Evolutionary conservation across 2,797 vertebrate genomes (phyloP).

Genomic region (Eulemur albifrons): DNA sequence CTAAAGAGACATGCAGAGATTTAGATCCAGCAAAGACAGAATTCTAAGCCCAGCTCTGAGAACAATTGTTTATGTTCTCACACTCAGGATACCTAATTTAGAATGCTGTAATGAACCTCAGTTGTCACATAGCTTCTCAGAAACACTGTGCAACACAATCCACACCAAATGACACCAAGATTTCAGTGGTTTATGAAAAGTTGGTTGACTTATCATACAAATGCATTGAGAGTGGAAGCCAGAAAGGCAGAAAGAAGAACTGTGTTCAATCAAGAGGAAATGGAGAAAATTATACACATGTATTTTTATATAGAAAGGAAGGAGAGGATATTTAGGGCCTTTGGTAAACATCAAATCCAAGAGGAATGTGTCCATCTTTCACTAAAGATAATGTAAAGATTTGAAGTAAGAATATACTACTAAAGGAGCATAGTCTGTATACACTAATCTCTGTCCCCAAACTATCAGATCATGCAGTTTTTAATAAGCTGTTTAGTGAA

Average conservation of each 20-base stretch:
- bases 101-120: neutral
- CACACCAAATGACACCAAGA: slow-evolving; percentile 27
- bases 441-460: neutral
- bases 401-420: neutral
- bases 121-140: neutral
- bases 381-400: neutral
- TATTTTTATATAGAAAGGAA: slow-evolving; percentile 23
- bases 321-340: slow-evolving; percentile 4
- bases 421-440: neutral
- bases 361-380: neutral
- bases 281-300: neutral
- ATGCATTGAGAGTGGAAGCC: neutral
- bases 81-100: slow-evolving; percentile 25
- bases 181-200: slow-evolving; percentile 31
- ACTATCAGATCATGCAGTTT: neutral
- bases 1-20: neutral
- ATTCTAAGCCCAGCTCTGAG: neutral
- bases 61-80: slow-evolving; percentile 39
- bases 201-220: slow-evolving; percentile 32
- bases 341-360: slow-evolving; percentile 7
- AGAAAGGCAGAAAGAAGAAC: slow-evolving; percentile 46
- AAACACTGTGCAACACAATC: neutral
- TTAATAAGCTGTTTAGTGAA: neutral
- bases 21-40: neutral
- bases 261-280: slow-evolving; percentile 19